Evolutionary conservation across 1,140 invertebrate species (phyloP), one percentile per base, ranked within the genome.

Genomic region (Eubasilissa regina): DNA sequence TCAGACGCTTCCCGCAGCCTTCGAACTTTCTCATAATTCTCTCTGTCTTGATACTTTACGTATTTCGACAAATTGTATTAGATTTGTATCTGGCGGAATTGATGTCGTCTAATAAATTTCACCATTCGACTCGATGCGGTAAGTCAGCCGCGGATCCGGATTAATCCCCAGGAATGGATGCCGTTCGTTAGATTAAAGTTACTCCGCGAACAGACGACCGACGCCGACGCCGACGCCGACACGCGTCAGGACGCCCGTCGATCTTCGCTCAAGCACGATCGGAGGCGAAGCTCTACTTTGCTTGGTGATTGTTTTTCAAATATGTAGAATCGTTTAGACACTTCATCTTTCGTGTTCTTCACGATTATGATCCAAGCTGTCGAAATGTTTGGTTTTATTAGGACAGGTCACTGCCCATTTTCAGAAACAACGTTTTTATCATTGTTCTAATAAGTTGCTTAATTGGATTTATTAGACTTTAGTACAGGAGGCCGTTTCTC

Each of bases 61-160:
- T 51, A 75, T 58, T 48, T 43, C 58, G 74, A 51, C 73, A 73
- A 77, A 80, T 80, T 80, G 79, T 80, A 80, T 80, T 80, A 80
- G 79, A 72, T 80, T 73, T 76, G 64, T 77, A 80, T 80, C 79
- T 80, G 60, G 79, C 17, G 48, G 75, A 80, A 80, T 80, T 76
- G 79, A 80, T 76, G 79, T 62, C 74, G 47, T 43, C 62, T 77
- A 80, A 80, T 80, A 80, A 80, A 80, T 80, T 79, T 51, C 51
- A 43, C 35, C 58, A 47, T 60, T 47, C 55, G 73, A 21, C 17
- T 75, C 73, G 66, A 19, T 19, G 66, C 66, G 45, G 44, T 48
- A 70, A 70, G 66, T 70, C 47, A 25, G 55, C 35, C 15, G 56
- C 73, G 56, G 62, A 75, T 74, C 68, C 55, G 53, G 72, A 70